Base-by-base conservation (phyloP, 2,888 invertebrate species). In the Pheosia tremula region DNA sequence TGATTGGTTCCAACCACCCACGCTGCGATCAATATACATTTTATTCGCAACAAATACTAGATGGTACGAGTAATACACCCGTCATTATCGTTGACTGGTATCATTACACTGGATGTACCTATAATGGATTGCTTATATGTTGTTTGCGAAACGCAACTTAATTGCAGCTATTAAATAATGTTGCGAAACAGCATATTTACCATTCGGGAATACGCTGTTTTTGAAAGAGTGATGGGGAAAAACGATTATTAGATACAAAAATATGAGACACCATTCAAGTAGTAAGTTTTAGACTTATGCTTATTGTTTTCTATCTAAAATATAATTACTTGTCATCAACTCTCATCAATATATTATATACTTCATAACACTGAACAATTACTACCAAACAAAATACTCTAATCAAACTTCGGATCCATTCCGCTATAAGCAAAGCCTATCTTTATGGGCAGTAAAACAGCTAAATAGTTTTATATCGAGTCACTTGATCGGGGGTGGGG, bases 401-500 rank as follows among this genome's bases (percentile, higher is more conserved):
- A 77, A 79, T 78, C 81, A 72, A 75, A 71, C 72, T 72, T 75
- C 62, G 58, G 67, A 63, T 63, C 63, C 66, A 69, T 79, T 79
- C 77, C 68, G 66, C 58, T 59, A 76, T 75, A 75, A 74, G 74
- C 70, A 74, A 72, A 62, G 64, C 59, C 66, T 74, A 78, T 82
- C 79, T 87, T 86, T 84, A 86, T 84, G 68, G 83, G 75, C 83
- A 81, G 85, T 87, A 87, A 85, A 86, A 77, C 66, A 75, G 74
- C 81, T 85, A 83, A 86, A 88, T 87, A 86, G 86, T 85, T 86
- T 84, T 86, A 82, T 85, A 85, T 85, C 79, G 81, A 73, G 72
- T 62, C 57, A 62, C 64, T 72, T 60, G 57, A 39, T 56, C 38
- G 49, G 45, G 37, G 59, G 60, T 60, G 59, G 61, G 60, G 64